Evolutionary conservation across 2,797 vertebrate species (phyloP).

Genomic region (Lerista edwardsae): DNA sequence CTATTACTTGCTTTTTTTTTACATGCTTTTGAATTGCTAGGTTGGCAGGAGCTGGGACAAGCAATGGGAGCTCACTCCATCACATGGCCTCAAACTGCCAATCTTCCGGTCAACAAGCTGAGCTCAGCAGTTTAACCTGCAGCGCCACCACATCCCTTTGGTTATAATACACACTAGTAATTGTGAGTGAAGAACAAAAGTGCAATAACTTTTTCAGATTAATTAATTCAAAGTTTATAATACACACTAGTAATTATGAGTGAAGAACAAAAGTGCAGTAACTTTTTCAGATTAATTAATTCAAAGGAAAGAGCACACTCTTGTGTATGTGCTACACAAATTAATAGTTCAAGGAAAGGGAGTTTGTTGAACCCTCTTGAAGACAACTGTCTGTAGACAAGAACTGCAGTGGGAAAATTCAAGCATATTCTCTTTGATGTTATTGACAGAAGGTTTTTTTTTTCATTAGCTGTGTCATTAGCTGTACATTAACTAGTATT

Average conservation of each 20-base stretch:
- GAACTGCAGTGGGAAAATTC: not conserved
- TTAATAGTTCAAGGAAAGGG: not conserved
- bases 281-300: not conserved
- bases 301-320: not conserved
- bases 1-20: no score
- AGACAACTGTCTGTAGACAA: not conserved
- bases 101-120: no score
- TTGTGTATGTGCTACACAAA: not conserved
- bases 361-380: no score
- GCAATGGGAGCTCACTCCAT: no score
- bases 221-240: not conserved
- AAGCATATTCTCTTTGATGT: not conserved
- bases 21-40: no score
- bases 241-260: not conserved
- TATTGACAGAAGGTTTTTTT: not conserved
- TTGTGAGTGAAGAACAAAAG: not conserved
- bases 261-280: not conserved
- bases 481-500: not conserved
- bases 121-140: no score
- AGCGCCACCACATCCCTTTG: no score
- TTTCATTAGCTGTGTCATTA: constrained; percentile 8
- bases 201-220: not conserved
- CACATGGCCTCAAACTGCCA: no score
- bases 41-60: no score
- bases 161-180: not conserved